Conservation (phyloP, 2,113 vertebrate genomes). For the Brachyistius frenatus region DNA sequence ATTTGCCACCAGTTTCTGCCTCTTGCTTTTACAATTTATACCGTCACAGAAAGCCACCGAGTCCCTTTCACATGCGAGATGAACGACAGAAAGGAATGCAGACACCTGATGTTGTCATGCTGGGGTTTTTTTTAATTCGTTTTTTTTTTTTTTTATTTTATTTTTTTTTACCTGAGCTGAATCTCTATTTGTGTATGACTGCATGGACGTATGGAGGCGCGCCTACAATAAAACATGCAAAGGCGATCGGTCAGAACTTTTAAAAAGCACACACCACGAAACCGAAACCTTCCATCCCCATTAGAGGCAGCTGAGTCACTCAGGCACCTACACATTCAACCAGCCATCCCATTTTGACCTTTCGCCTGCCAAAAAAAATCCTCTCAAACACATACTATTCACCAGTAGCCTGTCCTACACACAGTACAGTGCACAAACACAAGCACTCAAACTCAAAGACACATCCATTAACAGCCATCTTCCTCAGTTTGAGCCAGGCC, state of each 20-base stretch:
- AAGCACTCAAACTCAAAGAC: conserved; percentile 69
- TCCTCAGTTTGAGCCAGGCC: conserved; percentile 62
- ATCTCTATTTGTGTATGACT: background rate
- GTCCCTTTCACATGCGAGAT: background rate
- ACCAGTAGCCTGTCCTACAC: conserved; percentile 38
- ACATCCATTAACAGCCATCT: conserved; percentile 73
- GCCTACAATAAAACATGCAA: conserved; percentile 12
- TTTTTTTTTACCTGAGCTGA: no score
- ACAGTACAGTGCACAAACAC: conserved; percentile 46
- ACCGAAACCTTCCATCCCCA: conserved; percentile 31
- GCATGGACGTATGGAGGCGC: conserved; percentile 3
- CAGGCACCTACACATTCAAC: conserved; percentile 49
- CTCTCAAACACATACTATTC: conserved; percentile 41
- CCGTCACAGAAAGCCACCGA: conserved; percentile 13
- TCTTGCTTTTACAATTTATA: conserved; percentile 18
- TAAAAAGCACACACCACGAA: conserved; percentile 33
- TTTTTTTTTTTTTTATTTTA: no score
- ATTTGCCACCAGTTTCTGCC: background rate
- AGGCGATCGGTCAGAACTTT: conserved; percentile 25
- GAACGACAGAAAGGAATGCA: no score
- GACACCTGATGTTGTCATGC: background rate
- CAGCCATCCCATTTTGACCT: conserved; percentile 51
- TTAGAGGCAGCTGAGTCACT: conserved; percentile 45
- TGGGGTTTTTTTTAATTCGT: no score
- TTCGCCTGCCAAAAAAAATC: conserved; percentile 35